Evolutionary conservation across 2,888 invertebrate species (phyloP).

Genomic region (Drosophila pseudotakahashii): DNA sequence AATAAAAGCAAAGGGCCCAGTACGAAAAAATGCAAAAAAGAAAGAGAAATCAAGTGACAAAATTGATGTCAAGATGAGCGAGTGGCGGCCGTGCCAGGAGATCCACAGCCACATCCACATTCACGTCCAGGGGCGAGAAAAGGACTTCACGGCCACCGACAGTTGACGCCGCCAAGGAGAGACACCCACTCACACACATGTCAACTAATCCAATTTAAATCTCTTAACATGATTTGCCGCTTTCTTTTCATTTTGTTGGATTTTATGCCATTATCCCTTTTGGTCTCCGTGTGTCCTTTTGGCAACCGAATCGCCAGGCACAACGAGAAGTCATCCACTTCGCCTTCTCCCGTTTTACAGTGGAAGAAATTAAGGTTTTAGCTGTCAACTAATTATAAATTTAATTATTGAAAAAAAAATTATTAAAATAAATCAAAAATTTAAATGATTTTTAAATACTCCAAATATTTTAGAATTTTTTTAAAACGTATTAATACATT

Average conservation of each 20-base stretch:
- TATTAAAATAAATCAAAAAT: too few relatives aligned
- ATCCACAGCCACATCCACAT: constrained; percentile 9
- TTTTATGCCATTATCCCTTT: constrained; percentile 78
- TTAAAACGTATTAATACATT: too few relatives aligned
- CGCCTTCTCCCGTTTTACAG: constrained; percentile 3
- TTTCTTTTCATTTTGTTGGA: constrained; percentile 80
- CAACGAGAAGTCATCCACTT: constrained; percentile 41
- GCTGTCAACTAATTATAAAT: too few relatives aligned
- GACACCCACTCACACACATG: constrained; percentile 47
- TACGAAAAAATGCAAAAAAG: constrained; percentile 34
- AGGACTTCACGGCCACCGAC: constrained; percentile 55
- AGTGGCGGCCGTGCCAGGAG: constrained; percentile 34
- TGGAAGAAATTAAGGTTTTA: not conserved
- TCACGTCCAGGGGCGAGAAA: constrained; percentile 21
- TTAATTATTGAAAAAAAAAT: too few relatives aligned
- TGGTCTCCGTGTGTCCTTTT: constrained; percentile 42
- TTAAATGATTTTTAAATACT: too few relatives aligned
- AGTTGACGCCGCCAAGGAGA: constrained; percentile 48
- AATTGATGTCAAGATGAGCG: constrained; percentile 74
- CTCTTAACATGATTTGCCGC: constrained; percentile 81
- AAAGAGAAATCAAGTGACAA: constrained; percentile 63
- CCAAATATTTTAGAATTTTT: too few relatives aligned
- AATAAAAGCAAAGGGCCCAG: constrained; percentile 38
- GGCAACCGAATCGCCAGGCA: constrained; percentile 61
- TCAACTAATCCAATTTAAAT: constrained; percentile 80